Evolutionary conservation across 1,140 invertebrate species (phyloP), one percentile per base, ranked within the genome.

Genomic region (Brachionus asplanchnoidis): DNA sequence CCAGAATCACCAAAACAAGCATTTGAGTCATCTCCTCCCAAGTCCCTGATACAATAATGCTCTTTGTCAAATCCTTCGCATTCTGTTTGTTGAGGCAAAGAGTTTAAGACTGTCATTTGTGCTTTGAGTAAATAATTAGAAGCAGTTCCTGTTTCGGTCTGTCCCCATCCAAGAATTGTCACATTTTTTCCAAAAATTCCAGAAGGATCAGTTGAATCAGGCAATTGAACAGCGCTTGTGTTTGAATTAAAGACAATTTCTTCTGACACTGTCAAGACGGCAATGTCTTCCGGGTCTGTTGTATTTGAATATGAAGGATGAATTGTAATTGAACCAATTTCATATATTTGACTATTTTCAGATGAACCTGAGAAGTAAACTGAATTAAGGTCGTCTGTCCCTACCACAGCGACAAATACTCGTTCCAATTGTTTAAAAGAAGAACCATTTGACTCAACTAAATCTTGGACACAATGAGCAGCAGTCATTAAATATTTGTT

Each of bases 391-490:
- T 60, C 53, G 20, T 60, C 23, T 6, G 53, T 60, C 9, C 53
- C 53, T 20, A 60, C 53, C 17, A 60, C 53, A 60, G 53, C 53
- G n/a, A 60, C 53, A 60, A 60, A 60, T 8, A 20, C 66, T 68
- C 36, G 9, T 68, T 68, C 66, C 28, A 68, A 32, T 68, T 32
- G 66, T 28, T 26, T 68, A 32, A 36, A 36, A 36, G 32, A 36
- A 36, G 32, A 68, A 32, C 23, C n/a, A 36, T 68, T 68, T 17
- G 66, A 68, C 32, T 68, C 53, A 12, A 68, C 7, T 36, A 36
- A 36, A n/a, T 68, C 66, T 32, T 32, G 14, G 66, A 68, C 66
- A 68, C 66, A 68, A 68, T 68, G 66, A 68, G 66, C 66, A 32
- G 66, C 66, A n/a, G 66, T 68, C 32, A 68, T 32, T n/a, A 68